Percentiles rank a stretch among this genome's conserved stretches.
Conservation (phyloP, 1,140 invertebrate genomes). For the Zophobas morio region DNA sequence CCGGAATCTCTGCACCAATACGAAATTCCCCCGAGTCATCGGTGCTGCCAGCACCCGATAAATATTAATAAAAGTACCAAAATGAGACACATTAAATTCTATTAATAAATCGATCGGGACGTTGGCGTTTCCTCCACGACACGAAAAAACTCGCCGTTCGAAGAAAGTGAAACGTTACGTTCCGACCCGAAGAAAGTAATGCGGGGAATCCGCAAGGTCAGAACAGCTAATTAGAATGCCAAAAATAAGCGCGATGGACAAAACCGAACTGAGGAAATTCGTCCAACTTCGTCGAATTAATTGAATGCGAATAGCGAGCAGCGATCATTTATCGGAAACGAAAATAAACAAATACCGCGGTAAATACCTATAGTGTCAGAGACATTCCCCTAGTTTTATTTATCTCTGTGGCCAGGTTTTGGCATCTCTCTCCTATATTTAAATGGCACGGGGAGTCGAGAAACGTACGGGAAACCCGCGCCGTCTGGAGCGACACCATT, state of each 20-base stretch:
- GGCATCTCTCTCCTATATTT: background rate
- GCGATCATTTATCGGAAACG: conserved; percentile 44
- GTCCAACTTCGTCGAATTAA: background rate
- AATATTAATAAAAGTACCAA: conserved; percentile 28
- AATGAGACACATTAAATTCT: conserved; percentile 16
- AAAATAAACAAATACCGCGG: conserved; percentile 51
- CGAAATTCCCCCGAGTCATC: conserved; percentile 39
- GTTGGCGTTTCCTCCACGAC: background rate
- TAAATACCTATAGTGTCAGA: conserved; percentile 52
- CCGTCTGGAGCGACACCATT: too few relatives aligned
- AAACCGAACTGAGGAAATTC: background rate
- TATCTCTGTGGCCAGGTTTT: background rate
- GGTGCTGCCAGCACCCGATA: conserved; percentile 16
- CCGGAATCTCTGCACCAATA: background rate
- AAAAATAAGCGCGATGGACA: background rate
- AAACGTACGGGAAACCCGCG: too few relatives aligned
- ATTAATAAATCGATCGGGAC: conserved; percentile 18
- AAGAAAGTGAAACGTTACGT: conserved; percentile 11
- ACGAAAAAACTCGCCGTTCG: background rate
- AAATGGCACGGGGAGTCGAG: too few relatives aligned
- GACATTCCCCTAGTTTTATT: conserved; percentile 40
- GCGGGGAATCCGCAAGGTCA: background rate
- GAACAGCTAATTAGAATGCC: background rate
- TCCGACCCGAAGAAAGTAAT: background rate
- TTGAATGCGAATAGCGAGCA: conserved; percentile 16